phyloP scores from a whole-genome alignment of 1,140 invertebrate genomes.

The Psix sp. region DNA sequence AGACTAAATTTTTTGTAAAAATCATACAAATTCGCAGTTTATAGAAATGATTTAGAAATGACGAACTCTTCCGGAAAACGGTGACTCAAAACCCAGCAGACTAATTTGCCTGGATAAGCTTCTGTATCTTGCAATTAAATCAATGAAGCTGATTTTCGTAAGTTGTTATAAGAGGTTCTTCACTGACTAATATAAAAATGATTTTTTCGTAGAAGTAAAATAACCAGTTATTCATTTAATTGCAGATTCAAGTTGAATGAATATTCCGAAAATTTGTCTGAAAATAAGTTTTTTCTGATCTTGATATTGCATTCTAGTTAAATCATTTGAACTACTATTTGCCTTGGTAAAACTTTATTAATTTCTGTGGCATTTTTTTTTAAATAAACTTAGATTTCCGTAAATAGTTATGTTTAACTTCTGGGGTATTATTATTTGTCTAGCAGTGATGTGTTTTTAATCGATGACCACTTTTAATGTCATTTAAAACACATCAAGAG shows the following conservation, averaged over 20 bases:
- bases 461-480: slow-evolving; percentile 11
- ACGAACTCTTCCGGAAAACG: too few relatives aligned
- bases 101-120: slow-evolving; percentile 15
- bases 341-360: too few relatives aligned
- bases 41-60: too few relatives aligned
- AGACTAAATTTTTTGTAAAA: too few relatives aligned
- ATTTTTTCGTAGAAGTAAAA: slow-evolving; percentile 36
- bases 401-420: too few relatives aligned
- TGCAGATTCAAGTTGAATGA: slow-evolving; percentile 11
- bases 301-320: too few relatives aligned
- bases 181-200: slow-evolving; percentile 33
- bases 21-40: too few relatives aligned
- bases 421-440: too few relatives aligned
- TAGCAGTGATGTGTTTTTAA: slow-evolving; percentile 30
- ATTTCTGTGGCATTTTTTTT: too few relatives aligned
- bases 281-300: neutral
- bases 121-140: slow-evolving; percentile 22
- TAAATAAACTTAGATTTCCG: too few relatives aligned
- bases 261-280: slow-evolving; percentile 13
- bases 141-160: slow-evolving; percentile 21
- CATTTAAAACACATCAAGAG: slow-evolving; percentile 29
- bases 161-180: slow-evolving; percentile 4
- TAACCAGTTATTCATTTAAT: slow-evolving; percentile 29
- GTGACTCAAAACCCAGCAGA: too few relatives aligned
- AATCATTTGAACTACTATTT: too few relatives aligned